These are phyloP conservation scores for Enteromius viviparus DNA, from an alignment of 2,797 vertebrate genomes.

Conservation along the genomic window DNA sequence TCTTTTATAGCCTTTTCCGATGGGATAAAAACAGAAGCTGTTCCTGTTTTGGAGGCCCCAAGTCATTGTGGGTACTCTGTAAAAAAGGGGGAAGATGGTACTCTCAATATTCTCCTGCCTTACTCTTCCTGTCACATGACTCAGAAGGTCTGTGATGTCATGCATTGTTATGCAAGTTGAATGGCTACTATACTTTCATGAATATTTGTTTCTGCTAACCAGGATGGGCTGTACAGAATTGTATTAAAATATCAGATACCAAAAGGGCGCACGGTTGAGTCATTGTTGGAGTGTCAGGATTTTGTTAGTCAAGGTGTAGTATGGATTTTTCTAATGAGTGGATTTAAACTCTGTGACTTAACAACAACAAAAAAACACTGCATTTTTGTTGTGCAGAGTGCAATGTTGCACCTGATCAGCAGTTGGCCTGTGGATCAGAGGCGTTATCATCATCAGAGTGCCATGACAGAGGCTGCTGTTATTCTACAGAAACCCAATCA, in stretches of 20 bases:
- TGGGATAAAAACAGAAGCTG: slow-evolving; percentile 60
- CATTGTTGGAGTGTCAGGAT: slow-evolving; percentile 70
- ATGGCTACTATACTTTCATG: not conserved
- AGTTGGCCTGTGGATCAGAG: slow-evolving; percentile 71
- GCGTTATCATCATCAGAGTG: slow-evolving; percentile 69
- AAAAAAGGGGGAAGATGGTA: slow-evolving; percentile 65
- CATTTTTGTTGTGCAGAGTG: slow-evolving; percentile 73
- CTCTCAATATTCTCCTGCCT: slow-evolving; percentile 67
- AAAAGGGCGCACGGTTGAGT: slow-evolving; percentile 62
- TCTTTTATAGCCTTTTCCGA: slow-evolving; percentile 18
- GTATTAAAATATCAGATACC: slow-evolving; percentile 65
- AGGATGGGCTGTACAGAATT: slow-evolving; percentile 70
- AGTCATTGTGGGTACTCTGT: slow-evolving; percentile 76
- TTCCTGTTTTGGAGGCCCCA: slow-evolving; percentile 63
- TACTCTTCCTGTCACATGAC: slow-evolving; percentile 75
- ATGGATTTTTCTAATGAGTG: slow-evolving; percentile 8
- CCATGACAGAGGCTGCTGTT: slow-evolving; percentile 78
- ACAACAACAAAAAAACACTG: slow-evolving; percentile 56
- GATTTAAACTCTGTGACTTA: not conserved
- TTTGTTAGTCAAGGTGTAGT: slow-evolving; percentile 67
- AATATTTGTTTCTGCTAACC: slow-evolving; percentile 50
- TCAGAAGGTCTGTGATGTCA: slow-evolving; percentile 69
- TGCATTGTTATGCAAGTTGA: not conserved
- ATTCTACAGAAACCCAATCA: slow-evolving; percentile 60
- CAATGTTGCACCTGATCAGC: slow-evolving; percentile 71